Evolutionary conservation across 1,140 invertebrate genomes (phyloP).

Genomic region (Rhizoglyphus robini): DNA sequence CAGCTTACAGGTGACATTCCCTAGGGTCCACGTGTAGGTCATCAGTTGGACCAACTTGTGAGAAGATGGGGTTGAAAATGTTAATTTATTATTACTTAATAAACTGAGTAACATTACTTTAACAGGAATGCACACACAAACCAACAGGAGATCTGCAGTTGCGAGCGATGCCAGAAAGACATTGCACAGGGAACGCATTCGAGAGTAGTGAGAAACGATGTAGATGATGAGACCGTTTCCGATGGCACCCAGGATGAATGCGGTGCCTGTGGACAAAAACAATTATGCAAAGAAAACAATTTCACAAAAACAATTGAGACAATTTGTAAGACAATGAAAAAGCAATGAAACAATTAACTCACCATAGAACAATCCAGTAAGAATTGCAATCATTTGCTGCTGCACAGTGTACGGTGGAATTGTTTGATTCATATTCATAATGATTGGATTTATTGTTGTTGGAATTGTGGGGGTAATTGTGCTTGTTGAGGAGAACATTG

Average conservation of each 20-base stretch:
- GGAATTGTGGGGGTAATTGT: no score
- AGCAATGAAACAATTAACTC: neutral
- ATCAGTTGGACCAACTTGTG: conserved; percentile 59
- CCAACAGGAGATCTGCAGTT: conserved; percentile 53
- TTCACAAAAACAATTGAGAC: neutral
- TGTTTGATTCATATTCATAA: no score
- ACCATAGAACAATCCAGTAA: neutral
- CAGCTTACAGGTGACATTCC: conserved; percentile 52
- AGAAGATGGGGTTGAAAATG: neutral
- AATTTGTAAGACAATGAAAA: neutral
- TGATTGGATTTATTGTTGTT: no score
- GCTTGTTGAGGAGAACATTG: no score
- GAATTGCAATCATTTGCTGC: neutral
- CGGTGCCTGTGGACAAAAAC: neutral
- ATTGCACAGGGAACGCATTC: conserved; percentile 51
- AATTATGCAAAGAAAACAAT: neutral
- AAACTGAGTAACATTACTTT: conserved; percentile 44
- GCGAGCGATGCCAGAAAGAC: conserved; percentile 54
- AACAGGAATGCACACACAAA: conserved; percentile 56
- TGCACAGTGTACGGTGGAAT: no score
- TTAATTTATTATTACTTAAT: neutral
- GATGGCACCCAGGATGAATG: conserved; percentile 2
- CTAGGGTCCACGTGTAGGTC: conserved; percentile 58
- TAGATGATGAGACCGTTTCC: conserved; percentile 48
- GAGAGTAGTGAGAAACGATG: conserved; percentile 32